A percentile compares a stretch with the other conserved stretches of the same genome.
These are phyloP conservation scores for Lepilemur septentrionalis DNA, from an alignment of 2,797 vertebrate species.

Conservation along the genomic window DNA sequence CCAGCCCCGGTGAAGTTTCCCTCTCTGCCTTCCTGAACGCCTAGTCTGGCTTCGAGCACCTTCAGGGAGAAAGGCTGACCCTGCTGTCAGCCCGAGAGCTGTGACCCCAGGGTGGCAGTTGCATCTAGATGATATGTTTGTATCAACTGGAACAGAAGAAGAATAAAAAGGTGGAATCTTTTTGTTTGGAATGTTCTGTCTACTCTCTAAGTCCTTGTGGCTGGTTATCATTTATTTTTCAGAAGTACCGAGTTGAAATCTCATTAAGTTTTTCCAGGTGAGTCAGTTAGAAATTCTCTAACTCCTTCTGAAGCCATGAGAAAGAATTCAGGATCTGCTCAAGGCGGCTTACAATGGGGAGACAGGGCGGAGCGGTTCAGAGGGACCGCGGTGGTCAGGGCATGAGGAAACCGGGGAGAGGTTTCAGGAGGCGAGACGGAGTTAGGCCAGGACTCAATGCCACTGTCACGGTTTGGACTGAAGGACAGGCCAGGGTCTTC, in stretches of 20 bases:
- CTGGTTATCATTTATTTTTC: constrained; percentile 60
- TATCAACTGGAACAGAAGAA: constrained; percentile 35
- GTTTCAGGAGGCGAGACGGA: background rate
- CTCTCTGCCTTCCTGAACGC: constrained; percentile 47
- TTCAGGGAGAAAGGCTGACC: constrained; percentile 45
- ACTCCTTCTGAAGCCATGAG: constrained; percentile 17
- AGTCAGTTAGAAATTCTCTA: constrained; percentile 42
- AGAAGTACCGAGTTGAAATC: constrained; percentile 41
- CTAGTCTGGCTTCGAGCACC: constrained; percentile 36
- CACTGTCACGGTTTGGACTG: background rate
- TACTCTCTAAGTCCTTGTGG: constrained; percentile 26
- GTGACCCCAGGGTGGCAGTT: constrained; percentile 46
- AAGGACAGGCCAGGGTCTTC: background rate
- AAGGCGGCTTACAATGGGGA: background rate
- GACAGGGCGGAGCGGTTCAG: background rate
- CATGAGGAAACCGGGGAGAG: background rate
- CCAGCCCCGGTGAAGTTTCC: constrained; percentile 53
- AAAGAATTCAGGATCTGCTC: constrained; percentile 24
- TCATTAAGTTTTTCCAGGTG: constrained; percentile 54
- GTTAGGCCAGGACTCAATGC: background rate
- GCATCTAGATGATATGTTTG: constrained; percentile 18
- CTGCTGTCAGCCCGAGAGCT: constrained; percentile 42
- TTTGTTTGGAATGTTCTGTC: constrained; percentile 40
- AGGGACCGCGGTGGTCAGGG: background rate
- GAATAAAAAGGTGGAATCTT: background rate